Evolutionary conservation across 1,140 invertebrate genomes (phyloP), one percentile per base, ranked within the genome.

Genomic region (Cyclargus thomasi): DNA sequence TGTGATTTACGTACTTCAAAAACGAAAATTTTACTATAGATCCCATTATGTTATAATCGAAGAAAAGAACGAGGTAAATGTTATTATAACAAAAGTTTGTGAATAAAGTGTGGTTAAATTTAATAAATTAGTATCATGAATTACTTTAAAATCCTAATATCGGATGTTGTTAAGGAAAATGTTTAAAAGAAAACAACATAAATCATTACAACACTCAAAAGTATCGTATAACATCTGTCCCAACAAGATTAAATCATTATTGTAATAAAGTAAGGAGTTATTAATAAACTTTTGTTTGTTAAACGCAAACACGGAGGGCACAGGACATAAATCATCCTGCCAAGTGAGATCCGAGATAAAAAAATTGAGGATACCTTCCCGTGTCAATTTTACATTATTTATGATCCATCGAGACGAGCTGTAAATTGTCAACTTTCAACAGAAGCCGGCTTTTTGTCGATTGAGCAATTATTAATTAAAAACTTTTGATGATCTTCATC

Each of bases 321-420:
- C 65, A 62, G 39, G 47, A 53, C 62, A 74, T 74, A 66, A 70
- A 74, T 74, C 73, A 70, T 67, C 29, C 53, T 39, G 62, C 66
- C 64, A 18, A 67, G 67, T 29, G 71, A 74, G 72, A 72, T 64
- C 47, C 64, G 67, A 21, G 70, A 69, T 70, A 72, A 74, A 69
- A 73, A 72, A 67, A 67, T 70, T 55, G 62, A 71, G 62, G 53
- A 64, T 62, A 64, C 65, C 65, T 64, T 63, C 29, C 57, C 62
- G 63, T 67, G 72, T 71, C 69, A 76, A 74, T 74, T 75, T 73
- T 69, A 62, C 68, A 75, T 75, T 75, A 82, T 80, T 80, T 79
- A 80, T 67, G 75, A 75, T 71, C 69, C 74, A 77, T 76, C 76
- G 70, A 64, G 68, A 72, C 65, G 65, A 64, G 53, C 70, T 65